Percentiles rank a stretch among this genome's conserved stretches.
Evolutionary conservation across 2,888 invertebrate species (phyloP).

Genomic region (Bellardia bayeri): DNA sequence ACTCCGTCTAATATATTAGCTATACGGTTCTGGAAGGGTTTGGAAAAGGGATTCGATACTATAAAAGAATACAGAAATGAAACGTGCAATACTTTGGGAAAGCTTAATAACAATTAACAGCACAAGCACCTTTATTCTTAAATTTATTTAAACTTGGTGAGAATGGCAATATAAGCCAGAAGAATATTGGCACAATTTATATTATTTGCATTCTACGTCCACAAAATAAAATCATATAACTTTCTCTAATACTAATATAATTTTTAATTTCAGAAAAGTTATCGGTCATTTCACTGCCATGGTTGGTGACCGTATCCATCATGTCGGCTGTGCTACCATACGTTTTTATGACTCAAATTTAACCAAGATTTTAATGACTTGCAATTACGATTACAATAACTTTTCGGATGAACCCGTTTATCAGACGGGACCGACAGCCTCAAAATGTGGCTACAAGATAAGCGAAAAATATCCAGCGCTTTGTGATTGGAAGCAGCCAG

Average conservation of each 20-base stretch:
- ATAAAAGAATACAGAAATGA: too few species aligned
- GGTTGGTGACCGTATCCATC: slow-evolving; percentile 81
- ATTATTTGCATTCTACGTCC: too few species aligned
- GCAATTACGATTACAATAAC: slow-evolving; percentile 83
- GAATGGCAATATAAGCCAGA: too few species aligned
- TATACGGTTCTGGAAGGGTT: too few species aligned
- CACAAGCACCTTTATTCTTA: too few species aligned
- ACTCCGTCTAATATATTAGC: too few species aligned
- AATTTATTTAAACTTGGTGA: too few species aligned
- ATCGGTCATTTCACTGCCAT: slow-evolving; percentile 83
- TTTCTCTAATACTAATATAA: neutral
- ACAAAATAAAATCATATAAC: neutral
- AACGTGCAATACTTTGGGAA: too few species aligned
- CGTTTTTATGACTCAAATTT: slow-evolving; percentile 76
- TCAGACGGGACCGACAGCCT: slow-evolving; percentile 78
- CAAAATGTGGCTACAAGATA: slow-evolving; percentile 78
- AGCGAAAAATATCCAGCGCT: slow-evolving; percentile 79
- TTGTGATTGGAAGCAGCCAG: slow-evolving; percentile 80
- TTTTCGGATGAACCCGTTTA: slow-evolving; percentile 80
- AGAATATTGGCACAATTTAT: too few species aligned
- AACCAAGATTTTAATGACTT: slow-evolving; percentile 80
- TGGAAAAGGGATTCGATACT: too few species aligned
- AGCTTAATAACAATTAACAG: too few species aligned
- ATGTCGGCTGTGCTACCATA: slow-evolving; percentile 82
- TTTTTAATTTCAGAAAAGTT: slow-evolving; percentile 77